Conservation (phyloP, 1,140 invertebrate species). For the Maniola jurtina region DNA sequence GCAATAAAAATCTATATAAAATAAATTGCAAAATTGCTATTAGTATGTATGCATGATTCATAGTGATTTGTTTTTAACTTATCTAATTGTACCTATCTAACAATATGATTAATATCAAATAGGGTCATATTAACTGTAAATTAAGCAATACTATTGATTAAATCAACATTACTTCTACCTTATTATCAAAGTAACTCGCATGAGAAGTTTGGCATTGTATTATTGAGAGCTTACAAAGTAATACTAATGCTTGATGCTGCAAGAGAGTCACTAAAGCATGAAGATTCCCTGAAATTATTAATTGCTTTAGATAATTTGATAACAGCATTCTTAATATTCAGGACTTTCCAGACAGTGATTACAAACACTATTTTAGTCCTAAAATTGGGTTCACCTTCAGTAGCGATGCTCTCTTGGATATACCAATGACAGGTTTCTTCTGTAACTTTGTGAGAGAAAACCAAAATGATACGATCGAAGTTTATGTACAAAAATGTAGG, state of each 20-base stretch:
- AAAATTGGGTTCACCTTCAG: constrained; percentile 80
- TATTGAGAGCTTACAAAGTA: constrained; percentile 39
- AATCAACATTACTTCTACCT: neutral
- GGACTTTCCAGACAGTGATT: constrained; percentile 59
- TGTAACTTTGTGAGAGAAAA: constrained; percentile 71
- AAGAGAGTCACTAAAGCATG: constrained; percentile 58
- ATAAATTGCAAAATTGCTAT: constrained; percentile 39
- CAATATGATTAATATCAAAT: constrained; percentile 29
- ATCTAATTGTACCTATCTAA: constrained; percentile 20
- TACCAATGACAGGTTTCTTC: constrained; percentile 58
- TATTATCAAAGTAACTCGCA: constrained; percentile 12
- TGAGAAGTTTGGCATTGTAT: constrained; percentile 39
- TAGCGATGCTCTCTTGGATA: constrained; percentile 63
- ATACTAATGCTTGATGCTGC: constrained; percentile 62
- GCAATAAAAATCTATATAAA: neutral
- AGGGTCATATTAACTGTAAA: constrained; percentile 33
- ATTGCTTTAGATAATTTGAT: constrained; percentile 56
- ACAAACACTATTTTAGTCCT: constrained; percentile 76
- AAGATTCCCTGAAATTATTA: constrained; percentile 30
- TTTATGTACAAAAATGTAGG: constrained; percentile 73
- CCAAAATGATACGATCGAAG: constrained; percentile 41
- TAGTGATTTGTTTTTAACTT: constrained; percentile 19
- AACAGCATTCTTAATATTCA: constrained; percentile 64
- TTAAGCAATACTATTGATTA: neutral
- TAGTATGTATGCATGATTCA: constrained; percentile 41